Conservation (phyloP, 2,797 vertebrate genomes). For the Gymnocypris eckloni region DNA sequence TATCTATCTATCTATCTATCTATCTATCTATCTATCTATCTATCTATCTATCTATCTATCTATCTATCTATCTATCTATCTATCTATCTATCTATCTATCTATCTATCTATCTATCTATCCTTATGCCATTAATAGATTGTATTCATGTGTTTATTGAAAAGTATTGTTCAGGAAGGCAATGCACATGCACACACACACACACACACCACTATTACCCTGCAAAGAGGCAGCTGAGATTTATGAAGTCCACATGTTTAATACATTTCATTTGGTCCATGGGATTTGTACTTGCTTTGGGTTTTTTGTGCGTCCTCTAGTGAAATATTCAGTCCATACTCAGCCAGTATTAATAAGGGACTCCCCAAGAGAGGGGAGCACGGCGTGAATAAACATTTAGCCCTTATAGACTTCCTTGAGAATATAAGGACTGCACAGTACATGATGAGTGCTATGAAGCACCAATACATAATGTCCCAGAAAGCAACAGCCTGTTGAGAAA, state of each 20-base stretch:
- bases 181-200: background rate
- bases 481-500: conserved; percentile 68
- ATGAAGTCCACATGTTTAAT: conserved; percentile 86
- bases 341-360: conserved; percentile 73
- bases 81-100: no score
- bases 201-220: conserved; percentile 28
- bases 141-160: conserved; percentile 10
- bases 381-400: conserved; percentile 27
- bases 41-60: background rate
- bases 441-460: conserved; percentile 68
- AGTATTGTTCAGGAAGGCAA: conserved; percentile 22
- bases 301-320: conserved; percentile 72
- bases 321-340: conserved; percentile 72
- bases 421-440: conserved; percentile 17
- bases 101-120: no score
- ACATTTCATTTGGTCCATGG: conserved; percentile 85
- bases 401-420: conserved; percentile 39
- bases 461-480: conserved; percentile 75
- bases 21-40: background rate
- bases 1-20: no score
- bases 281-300: conserved; percentile 79
- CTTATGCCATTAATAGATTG: background rate
- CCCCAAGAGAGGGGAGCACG: background rate
- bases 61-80: no score
- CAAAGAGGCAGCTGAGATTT: conserved; percentile 77